Base-by-base conservation (phyloP, 1,140 invertebrate genomes). In the Apis florea region DNA sequence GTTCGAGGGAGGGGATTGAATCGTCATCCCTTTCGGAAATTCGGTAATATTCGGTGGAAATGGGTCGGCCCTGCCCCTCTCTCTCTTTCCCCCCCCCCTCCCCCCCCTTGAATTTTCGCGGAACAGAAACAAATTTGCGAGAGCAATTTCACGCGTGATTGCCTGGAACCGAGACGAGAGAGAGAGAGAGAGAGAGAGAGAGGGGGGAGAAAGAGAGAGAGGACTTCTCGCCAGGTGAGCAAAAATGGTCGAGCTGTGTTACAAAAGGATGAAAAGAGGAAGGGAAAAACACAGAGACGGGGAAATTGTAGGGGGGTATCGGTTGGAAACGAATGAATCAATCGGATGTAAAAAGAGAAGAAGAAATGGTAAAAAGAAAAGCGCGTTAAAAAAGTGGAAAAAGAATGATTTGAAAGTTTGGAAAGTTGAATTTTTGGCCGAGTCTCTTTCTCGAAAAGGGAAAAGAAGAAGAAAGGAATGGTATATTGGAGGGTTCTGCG, bases 91-190 rank as follows among this genome's bases (percentile, higher is more conserved):
- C 3, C 31, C 31, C 21, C 40, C 21, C 26, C n/a, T 15, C 31
- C 21, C 15, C 26, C 12, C 59, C n/a, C n/a, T n/a, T n/a, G n/a
- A 64, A 64, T 75, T 75, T 63, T 66, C 73, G 11, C 51, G 11
- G 51, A 3, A 17, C 59, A 63, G 49, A 64, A 75, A 75, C 73
- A 64, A 75, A 75, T 75, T 75, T 64, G 17, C 59, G 8, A 64
- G 49, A 4, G 73, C 73, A 75, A 75, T 75, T 75, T 64, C 59
- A 75, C 73, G 73, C 73, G 47, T 26, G 59, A 75, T 75, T 75
- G 73, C 73, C 17, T 2, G 13, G 13, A 40, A 40, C 40, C 54
- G n/a, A n/a, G n/a, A 17, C 24, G 12, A 17, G 40, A 12, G 5
- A 11, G n/a, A n/a, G n/a, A n/a, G n/a, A n/a, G n/a, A n/a, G n/a